These are phyloP conservation scores for Drosophila atripex DNA, from an alignment of 2,888 invertebrate genomes.

Conservation along the genomic window DNA sequence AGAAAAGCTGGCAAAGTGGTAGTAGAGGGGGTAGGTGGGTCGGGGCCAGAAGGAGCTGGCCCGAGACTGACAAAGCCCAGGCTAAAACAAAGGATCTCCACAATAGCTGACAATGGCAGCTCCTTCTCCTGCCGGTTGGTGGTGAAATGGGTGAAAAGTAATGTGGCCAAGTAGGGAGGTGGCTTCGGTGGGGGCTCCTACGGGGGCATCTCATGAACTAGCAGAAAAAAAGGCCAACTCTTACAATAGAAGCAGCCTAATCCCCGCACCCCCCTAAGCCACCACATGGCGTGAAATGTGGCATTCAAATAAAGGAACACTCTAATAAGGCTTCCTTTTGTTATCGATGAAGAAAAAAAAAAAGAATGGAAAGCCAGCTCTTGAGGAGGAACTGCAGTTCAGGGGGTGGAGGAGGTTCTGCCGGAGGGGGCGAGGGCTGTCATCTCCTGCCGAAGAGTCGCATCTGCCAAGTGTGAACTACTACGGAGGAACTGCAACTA, in stretches of 20 bases:
- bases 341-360: slow-evolving; percentile 57
- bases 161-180: neutral
- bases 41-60: slow-evolving; percentile 21
- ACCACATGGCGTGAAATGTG: slow-evolving; percentile 68
- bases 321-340: slow-evolving; percentile 75
- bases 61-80: slow-evolving; percentile 40
- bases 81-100: slow-evolving; percentile 62
- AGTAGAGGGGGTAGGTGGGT: neutral
- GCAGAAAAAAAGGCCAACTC: slow-evolving; percentile 33
- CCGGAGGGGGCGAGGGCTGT: neutral
- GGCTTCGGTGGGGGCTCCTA: neutral
- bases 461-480: slow-evolving; percentile 40
- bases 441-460: slow-evolving; percentile 25
- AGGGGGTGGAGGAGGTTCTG: slow-evolving; percentile 5
- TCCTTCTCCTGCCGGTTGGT: slow-evolving; percentile 2
- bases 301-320: slow-evolving; percentile 77
- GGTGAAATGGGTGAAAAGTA: neutral
- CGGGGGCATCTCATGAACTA: slow-evolving; percentile 17
- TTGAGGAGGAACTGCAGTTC: slow-evolving; percentile 12
- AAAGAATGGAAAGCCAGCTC: slow-evolving; percentile 30
- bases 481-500: slow-evolving; percentile 5
- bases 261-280: slow-evolving; percentile 3
- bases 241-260: slow-evolving; percentile 31
- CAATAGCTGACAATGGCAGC: slow-evolving; percentile 44
- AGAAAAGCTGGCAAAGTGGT: slow-evolving; percentile 8